Evolutionary conservation across 2,888 invertebrate genomes (phyloP).

Genomic region (Crossocerus cetratus): DNA sequence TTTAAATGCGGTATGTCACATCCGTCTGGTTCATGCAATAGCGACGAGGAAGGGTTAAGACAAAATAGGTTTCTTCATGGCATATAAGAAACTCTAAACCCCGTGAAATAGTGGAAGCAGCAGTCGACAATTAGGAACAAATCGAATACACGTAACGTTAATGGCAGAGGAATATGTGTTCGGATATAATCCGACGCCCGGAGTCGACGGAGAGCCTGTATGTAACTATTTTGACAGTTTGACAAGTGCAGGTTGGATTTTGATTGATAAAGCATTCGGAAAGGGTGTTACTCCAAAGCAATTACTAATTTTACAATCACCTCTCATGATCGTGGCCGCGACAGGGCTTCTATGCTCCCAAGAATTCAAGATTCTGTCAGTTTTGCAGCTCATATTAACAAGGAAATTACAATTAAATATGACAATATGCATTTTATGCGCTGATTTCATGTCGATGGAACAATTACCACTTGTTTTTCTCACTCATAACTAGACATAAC

Average conservation of each 20-base stretch:
- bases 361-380: too few relatives aligned
- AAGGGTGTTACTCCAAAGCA: constrained; percentile 46
- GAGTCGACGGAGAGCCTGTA: constrained; percentile 73
- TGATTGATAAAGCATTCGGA: constrained; percentile 48
- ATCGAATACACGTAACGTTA: constrained; percentile 68
- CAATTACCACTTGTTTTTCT: too few relatives aligned
- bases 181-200: constrained; percentile 74
- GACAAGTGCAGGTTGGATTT: constrained; percentile 72
- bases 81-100: constrained; percentile 70
- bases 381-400: too few relatives aligned
- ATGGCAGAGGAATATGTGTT: constrained; percentile 77
- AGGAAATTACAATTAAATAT: too few relatives aligned
- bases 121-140: constrained; percentile 55
- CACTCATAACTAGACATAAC: too few relatives aligned
- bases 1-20: constrained; percentile 72
- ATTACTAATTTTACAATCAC: constrained; percentile 26
- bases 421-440: constrained; percentile 1
- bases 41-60: constrained; percentile 70
- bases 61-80: constrained; percentile 74
- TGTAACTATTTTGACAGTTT: constrained; percentile 70
- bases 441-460: too few relatives aligned
- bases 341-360: neutral
- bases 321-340: neutral
- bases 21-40: constrained; percentile 71
- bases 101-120: constrained; percentile 59